Percentiles rank a stretch among this genome's conserved stretches.
Conservation (phyloP, 2,797 vertebrate genomes). For the Crocidura indochinensis region DNA sequence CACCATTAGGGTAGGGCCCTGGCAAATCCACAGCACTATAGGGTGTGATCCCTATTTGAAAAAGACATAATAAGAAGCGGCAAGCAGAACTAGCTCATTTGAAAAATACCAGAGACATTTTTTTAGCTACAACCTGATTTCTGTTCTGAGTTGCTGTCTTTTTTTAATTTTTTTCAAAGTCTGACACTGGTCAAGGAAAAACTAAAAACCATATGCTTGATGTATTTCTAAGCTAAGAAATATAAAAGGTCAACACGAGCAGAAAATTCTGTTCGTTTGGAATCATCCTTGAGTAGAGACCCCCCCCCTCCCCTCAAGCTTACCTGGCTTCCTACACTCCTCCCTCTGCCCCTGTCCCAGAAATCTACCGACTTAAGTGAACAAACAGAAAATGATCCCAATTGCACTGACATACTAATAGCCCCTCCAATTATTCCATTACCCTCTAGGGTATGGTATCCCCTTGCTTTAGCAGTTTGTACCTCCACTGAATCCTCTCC, state of each 20-base stretch:
- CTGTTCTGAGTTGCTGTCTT: not conserved
- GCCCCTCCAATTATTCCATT: no score
- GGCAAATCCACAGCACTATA: no score
- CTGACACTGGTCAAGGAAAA: not conserved
- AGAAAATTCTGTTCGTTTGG: not conserved
- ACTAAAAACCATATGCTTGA: not conserved
- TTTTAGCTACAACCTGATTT: not conserved
- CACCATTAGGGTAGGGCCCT: no score
- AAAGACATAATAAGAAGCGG: not conserved
- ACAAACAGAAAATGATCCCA: no score
- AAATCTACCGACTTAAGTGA: no score
- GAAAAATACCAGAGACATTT: not conserved
- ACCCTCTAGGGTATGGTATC: no score
- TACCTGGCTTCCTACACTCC: no score
- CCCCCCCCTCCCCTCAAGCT: no score
- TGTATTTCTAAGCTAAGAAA: conserved; percentile 2
- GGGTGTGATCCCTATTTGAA: no score
- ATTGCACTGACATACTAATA: no score
- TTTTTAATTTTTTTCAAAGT: not conserved
- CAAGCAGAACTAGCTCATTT: not conserved
- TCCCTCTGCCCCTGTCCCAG: no score
- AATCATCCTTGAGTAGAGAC: conserved; percentile 20
- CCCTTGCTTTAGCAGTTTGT: no score
- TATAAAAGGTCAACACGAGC: not conserved
- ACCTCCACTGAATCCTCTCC: not conserved